Conservation (phyloP, 2,797 vertebrate species). For the Allobates femoralis region DNA sequence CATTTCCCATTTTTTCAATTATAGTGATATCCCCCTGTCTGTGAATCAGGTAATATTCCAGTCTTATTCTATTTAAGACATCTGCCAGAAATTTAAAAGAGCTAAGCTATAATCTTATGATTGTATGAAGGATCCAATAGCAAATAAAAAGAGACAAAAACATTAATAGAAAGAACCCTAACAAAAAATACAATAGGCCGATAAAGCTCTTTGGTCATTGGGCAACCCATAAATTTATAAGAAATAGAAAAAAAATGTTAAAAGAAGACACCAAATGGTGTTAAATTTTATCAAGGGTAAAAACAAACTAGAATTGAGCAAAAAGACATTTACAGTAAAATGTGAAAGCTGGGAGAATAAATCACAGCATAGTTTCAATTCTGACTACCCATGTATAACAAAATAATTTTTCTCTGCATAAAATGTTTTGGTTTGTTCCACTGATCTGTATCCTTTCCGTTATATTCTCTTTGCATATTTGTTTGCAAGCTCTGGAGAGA, state of each 20-base stretch:
- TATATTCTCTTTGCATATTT: slow-evolving; percentile 36
- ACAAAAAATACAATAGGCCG: no score
- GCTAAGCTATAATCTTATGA: no score
- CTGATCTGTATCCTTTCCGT: slow-evolving; percentile 61
- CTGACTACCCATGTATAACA: slow-evolving; percentile 61
- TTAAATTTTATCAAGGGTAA: slow-evolving; percentile 11
- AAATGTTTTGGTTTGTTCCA: slow-evolving; percentile 61
- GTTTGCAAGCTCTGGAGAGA: not conserved
- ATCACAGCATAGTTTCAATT: slow-evolving; percentile 50
- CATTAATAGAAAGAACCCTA: no score
- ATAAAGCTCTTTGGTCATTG: no score
- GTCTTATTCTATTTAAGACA: no score
- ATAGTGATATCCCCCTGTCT: no score
- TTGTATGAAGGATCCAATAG: no score
- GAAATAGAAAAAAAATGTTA: not conserved
- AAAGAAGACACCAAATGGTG: not conserved
- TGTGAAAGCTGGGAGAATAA: slow-evolving; percentile 48
- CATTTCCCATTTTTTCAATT: no score
- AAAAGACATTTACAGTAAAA: slow-evolving; percentile 44
- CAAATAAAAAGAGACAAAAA: no score
- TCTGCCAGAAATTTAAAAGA: no score
- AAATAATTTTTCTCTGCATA: slow-evolving; percentile 62
- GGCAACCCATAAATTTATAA: not conserved
- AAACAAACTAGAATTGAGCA: slow-evolving; percentile 23
- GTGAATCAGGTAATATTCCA: no score